Evolutionary conservation across 2,797 vertebrate species (phyloP), one percentile per base, ranked within the genome.

Genomic region (Ptychadena robeensis): DNA sequence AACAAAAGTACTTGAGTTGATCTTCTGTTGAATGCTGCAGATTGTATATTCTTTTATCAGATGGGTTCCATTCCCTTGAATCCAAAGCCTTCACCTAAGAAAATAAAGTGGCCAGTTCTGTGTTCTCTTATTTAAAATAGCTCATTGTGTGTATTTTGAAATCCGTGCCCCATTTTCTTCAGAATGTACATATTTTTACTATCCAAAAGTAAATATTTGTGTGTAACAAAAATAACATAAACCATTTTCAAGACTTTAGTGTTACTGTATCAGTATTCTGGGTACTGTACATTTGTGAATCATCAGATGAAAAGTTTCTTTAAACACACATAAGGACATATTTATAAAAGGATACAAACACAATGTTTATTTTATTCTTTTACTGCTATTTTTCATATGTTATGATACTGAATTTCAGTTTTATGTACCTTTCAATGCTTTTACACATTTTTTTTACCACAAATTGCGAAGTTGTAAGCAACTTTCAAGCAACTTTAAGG

Each of bases 31-130:
- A 34, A 74, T 74, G 22, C 32, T 11, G 48, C 8, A 44, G 25
- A 76, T 63, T 38, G 9, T 18, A 61, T 63, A 27, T 74, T 73
- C 31, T 53, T 68, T 74, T 63, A 74, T 74, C 53, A 74, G 53
- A 38, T 65, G 73, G 73, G n/a, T 64, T 64, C 27, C 0, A 64
- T 76, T 76, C n/a, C 73, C 35, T 63, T 40, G 5, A 27, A 76
- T 64, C 22, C n/a, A 61, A 63, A 14, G 57, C n/a, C 57, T 73
- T 32, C 48, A 27, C 44, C 31, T 59, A 74, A 34, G 31, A 74
- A 61, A 74, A 74, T 74, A 64, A 37, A 40, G n/a, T n/a, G 37
- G 59, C 73, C 38, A 27, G 22, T 34, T 27, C 40, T 40, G 57
- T 30, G 4, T 37, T 30, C 18, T 64, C 25, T 32, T 74, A n/a